Evolutionary conservation across 2,797 vertebrate genomes (phyloP).

Genomic region (Siniperca obscura): DNA sequence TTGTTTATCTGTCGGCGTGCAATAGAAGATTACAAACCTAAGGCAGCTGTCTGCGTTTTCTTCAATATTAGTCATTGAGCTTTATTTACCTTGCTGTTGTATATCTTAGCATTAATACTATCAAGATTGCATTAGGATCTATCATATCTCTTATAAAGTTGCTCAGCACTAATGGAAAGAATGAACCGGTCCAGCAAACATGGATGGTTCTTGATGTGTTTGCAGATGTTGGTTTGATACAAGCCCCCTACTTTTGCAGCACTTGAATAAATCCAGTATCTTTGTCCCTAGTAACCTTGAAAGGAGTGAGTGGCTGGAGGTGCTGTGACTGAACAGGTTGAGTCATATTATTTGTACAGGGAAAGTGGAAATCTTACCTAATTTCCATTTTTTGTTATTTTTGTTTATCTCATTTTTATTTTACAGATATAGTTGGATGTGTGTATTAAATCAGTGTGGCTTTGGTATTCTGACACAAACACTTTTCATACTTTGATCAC

Average conservation of each 20-base stretch:
- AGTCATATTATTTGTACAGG: constrained; percentile 45
- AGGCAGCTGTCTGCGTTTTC: constrained; percentile 65
- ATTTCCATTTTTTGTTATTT: constrained; percentile 31
- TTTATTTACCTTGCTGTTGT: constrained; percentile 61
- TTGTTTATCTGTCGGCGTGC: constrained; percentile 54
- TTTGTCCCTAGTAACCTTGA: constrained; percentile 73
- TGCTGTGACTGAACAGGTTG: constrained; percentile 59
- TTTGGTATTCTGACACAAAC: not conserved
- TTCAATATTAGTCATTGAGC: constrained; percentile 70
- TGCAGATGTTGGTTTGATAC: constrained; percentile 71
- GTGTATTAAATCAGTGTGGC: not conserved
- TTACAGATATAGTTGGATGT: constrained; percentile 6
- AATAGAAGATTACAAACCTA: constrained; percentile 55
- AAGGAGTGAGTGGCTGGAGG: constrained; percentile 62
- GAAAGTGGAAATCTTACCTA: constrained; percentile 40
- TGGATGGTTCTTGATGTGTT: constrained; percentile 62
- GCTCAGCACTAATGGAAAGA: constrained; percentile 44
- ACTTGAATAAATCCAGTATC: constrained; percentile 46
- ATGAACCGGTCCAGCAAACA: constrained; percentile 34
- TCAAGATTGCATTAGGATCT: constrained; percentile 68
- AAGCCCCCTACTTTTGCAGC: constrained; percentile 45
- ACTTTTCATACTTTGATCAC: constrained; percentile 8
- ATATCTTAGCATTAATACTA: constrained; percentile 61
- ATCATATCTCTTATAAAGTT: constrained; percentile 71
- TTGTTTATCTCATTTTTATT: constrained; percentile 24